Base-by-base conservation (phyloP, 2,797 vertebrate genomes). In the Sciurus carolinensis region DNA sequence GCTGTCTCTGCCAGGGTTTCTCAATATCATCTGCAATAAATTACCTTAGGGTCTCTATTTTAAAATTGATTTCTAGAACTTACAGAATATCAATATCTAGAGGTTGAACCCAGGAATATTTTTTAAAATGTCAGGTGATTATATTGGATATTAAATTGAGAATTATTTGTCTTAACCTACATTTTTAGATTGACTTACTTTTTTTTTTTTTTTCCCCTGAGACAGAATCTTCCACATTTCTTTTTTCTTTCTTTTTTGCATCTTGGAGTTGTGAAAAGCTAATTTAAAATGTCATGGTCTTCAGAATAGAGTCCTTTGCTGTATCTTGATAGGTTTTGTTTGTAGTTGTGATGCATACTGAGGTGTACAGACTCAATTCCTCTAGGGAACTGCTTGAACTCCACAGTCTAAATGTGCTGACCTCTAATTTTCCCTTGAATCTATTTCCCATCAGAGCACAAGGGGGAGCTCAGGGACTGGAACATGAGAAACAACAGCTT, bases 381-480 rank as follows among this genome's bases (percentile, higher is more conserved):
- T 17, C 0, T 47, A 24, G 39, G 77, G 12, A 92, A 39, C 36
- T 91, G 3, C 81, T 17, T 9, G 22, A 64, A 87, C 3, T 20
- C 8, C 44, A 44, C 30, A 44, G 33, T 18, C 59, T n/a, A 4
- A 44, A 24, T 10, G 33, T 64, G 26, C 28, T 30, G 15, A 50
- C 44, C n/a, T 93, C 90, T 14, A 2, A 1, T 87, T 95, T 81
- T 82, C 73, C 85, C 24, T 95, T 84, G 59, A 84, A 26, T 91
- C 71, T 94, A 42, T 96, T 96, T 96, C 42, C 22, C 7, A 5
- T 87, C 18, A 28, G 22, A 77, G 2, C 97, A 98, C 97, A 73
- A 98, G 97, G 44, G 97, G 97, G 97, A 62, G 96, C 96, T 88
- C 91, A 30, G 83, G 52, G 89, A 97, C 72, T 91, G 95, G 94